phyloP scores from a whole-genome alignment of 2,888 invertebrate genomes.

The Bibio marci region DNA sequence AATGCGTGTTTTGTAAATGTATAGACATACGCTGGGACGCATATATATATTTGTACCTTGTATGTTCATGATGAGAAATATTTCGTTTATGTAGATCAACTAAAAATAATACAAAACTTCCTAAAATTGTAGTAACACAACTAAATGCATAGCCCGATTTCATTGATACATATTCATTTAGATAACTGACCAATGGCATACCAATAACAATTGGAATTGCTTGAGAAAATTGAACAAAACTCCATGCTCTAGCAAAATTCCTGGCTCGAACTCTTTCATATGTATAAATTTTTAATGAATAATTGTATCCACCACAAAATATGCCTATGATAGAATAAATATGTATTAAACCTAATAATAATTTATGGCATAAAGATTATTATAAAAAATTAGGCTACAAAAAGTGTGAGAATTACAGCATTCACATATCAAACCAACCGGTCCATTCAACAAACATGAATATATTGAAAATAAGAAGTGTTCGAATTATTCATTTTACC shows the following conservation, averaged over 20 bases:
- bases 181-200: conserved; percentile 58
- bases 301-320: conserved; percentile 76
- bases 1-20: not conserved
- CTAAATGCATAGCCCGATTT: conserved; percentile 74
- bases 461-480: too few species aligned
- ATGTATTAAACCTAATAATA: too few species aligned
- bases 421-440: too few species aligned
- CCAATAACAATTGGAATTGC: conserved; percentile 72
- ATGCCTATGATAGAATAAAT: conserved; percentile 47
- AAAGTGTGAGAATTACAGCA: too few species aligned
- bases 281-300: conserved; percentile 77
- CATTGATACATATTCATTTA: conserved; percentile 58
- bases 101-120: conserved; percentile 60
- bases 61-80: conserved; percentile 52
- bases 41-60: conserved; percentile 17
- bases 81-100: conserved; percentile 62
- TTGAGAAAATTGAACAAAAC: conserved; percentile 75
- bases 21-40: too few species aligned
- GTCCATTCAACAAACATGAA: too few species aligned
- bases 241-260: conserved; percentile 78
- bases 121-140: conserved; percentile 58
- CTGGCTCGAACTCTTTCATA: conserved; percentile 72
- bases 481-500: too few species aligned
- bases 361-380: too few species aligned
- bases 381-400: too few species aligned